Evolutionary conservation across 2,113 vertebrate genomes (phyloP).

Genomic region (Platysteira castanea): DNA sequence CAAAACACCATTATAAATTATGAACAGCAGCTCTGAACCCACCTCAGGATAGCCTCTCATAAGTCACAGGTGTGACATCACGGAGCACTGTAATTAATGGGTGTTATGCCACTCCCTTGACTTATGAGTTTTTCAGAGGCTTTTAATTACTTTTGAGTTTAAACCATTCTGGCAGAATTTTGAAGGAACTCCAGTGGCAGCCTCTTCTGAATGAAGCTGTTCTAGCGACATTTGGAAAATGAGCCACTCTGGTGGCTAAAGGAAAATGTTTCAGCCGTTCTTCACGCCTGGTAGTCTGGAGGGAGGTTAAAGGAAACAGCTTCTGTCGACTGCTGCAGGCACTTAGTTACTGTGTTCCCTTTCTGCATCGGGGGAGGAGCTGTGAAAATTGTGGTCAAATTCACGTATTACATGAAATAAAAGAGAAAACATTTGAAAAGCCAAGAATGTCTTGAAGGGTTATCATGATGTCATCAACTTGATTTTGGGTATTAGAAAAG

Average conservation of each 20-base stretch:
- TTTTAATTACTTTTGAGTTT: slow-evolving; percentile 45
- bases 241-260: background rate
- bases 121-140: slow-evolving; percentile 11
- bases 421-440: background rate
- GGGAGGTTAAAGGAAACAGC: background rate
- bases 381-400: slow-evolving; percentile 38
- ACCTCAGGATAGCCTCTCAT: background rate
- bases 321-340: slow-evolving; percentile 18
- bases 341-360: background rate
- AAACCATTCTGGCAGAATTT: slow-evolving; percentile 27
- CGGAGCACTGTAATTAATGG: slow-evolving; percentile 17
- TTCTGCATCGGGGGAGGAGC: background rate
- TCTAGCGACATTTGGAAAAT: background rate
- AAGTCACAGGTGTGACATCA: slow-evolving; percentile 40
- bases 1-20: slow-evolving; percentile 6
- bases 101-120: slow-evolving; percentile 6
- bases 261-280: background rate
- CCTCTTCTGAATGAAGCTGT: background rate
- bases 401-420: background rate
- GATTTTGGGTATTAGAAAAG: background rate
- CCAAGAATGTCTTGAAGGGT: background rate
- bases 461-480: background rate
- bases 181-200: background rate
- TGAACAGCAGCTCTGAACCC: slow-evolving; percentile 10
- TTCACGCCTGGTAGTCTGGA: background rate